phyloP scores from a whole-genome alignment of 2,797 vertebrate genomes.

The Sebastes matsubarae region DNA sequence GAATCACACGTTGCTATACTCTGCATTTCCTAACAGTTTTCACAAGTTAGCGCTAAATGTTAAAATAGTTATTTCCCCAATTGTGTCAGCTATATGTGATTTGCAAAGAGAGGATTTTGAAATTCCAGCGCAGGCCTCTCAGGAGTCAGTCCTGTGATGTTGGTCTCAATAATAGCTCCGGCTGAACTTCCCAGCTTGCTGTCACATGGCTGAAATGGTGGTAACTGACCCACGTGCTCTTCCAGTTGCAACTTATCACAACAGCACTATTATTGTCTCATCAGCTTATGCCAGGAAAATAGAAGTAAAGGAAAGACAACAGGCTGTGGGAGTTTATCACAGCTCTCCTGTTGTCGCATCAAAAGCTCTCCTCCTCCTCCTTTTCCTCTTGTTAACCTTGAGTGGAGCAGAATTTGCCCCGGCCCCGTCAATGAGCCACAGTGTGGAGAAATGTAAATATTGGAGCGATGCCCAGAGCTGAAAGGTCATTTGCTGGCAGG shows the following conservation, averaged over 20 bases:
- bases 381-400: not conserved
- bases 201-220: conserved; percentile 38
- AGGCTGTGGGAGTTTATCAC: not conserved
- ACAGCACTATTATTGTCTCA: conserved; percentile 13
- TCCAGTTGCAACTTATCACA: conserved; percentile 11
- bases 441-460: conserved; percentile 19
- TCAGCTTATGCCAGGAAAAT: conserved; percentile 11
- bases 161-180: conserved; percentile 16
- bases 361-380: not conserved
- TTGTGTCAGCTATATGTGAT: conserved; percentile 26
- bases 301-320: not conserved
- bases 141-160: not conserved
- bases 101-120: conserved; percentile 38
- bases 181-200: not conserved
- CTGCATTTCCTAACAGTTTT: conserved; percentile 30
- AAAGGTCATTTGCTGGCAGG: conserved; percentile 31
- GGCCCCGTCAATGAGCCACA: not conserved
- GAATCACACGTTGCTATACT: not conserved
- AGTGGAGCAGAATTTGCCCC: not conserved
- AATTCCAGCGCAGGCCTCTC: not conserved
- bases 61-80: conserved; percentile 19
- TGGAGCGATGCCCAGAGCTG: conserved; percentile 15
- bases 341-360: not conserved
- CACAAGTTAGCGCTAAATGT: not conserved
- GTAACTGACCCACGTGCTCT: conserved; percentile 1